phyloP scores from a whole-genome alignment of 2,113 vertebrate genomes.

The Ammospiza caudacuta region DNA sequence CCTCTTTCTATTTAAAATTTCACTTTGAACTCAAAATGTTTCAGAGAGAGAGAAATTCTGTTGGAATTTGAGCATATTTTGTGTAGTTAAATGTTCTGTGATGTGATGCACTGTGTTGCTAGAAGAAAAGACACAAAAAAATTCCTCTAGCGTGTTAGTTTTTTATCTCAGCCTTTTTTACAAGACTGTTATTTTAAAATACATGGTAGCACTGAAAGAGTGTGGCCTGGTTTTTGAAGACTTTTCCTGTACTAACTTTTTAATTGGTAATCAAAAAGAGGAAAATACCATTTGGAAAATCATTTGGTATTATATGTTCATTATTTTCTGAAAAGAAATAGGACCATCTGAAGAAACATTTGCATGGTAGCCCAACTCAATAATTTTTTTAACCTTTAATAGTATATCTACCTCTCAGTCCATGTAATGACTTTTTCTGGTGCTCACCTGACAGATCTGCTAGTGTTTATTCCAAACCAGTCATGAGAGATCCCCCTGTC shows the following conservation, averaged over 20 bases:
- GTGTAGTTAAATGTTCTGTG: background rate
- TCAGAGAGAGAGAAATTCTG: background rate
- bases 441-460: background rate
- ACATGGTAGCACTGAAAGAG: rapidly evolving
- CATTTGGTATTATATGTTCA: background rate
- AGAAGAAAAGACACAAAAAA: background rate
- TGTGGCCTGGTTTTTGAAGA: background rate
- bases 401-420: background rate
- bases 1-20: background rate
- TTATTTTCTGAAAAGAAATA: background rate
- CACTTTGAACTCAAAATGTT: background rate
- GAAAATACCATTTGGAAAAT: background rate
- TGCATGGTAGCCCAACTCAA: background rate
- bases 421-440: background rate
- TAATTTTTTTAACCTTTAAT: background rate
- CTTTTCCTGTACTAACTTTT: background rate
- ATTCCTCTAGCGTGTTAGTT: background rate
- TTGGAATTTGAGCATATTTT: background rate
- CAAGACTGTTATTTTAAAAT: background rate
- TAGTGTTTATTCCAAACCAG: background rate
- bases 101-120: rapidly evolving
- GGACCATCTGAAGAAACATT: background rate
- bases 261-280: background rate
- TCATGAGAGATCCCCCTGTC: background rate
- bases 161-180: background rate